Evolutionary conservation across 2,888 invertebrate species (phyloP).

Genomic region (Drosophila hamatofila): DNA sequence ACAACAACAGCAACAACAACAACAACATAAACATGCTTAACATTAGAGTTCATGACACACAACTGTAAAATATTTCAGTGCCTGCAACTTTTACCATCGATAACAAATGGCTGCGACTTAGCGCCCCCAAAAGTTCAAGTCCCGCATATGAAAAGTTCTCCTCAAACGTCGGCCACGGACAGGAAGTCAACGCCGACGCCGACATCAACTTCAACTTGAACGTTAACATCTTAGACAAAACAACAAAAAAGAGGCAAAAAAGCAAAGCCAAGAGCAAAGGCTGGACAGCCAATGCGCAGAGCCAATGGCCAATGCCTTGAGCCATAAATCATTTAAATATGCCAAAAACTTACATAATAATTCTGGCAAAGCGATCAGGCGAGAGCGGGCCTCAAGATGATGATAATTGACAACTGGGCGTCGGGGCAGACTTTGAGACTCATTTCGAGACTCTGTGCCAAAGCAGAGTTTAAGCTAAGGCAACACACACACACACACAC

Average conservation of each 20-base stretch:
- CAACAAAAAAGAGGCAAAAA: neutral
- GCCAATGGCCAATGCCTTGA: conserved; percentile 75
- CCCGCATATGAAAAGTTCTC: conserved; percentile 74
- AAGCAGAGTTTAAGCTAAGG: conserved; percentile 10
- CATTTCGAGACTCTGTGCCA: no score
- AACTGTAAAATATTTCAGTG: conserved; percentile 77
- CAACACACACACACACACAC: conserved; percentile 6
- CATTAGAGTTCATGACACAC: conserved; percentile 79
- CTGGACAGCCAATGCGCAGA: conserved; percentile 22
- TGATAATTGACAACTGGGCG: conserved; percentile 61
- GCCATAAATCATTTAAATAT: conserved; percentile 81
- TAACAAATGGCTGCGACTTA: conserved; percentile 75
- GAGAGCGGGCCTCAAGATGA: conserved; percentile 39
- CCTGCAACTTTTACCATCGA: conserved; percentile 72
- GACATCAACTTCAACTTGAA: conserved; percentile 15
- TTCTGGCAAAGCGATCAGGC: conserved; percentile 65
- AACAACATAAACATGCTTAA: conserved; percentile 55
- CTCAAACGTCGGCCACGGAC: conserved; percentile 57
- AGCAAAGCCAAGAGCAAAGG: conserved; percentile 63
- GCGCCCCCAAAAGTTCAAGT: conserved; percentile 77
- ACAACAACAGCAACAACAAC: conserved; percentile 19
- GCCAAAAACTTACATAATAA: conserved; percentile 80
- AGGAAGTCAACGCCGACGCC: conserved; percentile 60
- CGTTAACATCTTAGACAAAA: conserved; percentile 51
- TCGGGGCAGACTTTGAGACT: neutral